Base-by-base conservation (phyloP, 2,113 vertebrate genomes). In the Hypanus sabinus region DNA sequence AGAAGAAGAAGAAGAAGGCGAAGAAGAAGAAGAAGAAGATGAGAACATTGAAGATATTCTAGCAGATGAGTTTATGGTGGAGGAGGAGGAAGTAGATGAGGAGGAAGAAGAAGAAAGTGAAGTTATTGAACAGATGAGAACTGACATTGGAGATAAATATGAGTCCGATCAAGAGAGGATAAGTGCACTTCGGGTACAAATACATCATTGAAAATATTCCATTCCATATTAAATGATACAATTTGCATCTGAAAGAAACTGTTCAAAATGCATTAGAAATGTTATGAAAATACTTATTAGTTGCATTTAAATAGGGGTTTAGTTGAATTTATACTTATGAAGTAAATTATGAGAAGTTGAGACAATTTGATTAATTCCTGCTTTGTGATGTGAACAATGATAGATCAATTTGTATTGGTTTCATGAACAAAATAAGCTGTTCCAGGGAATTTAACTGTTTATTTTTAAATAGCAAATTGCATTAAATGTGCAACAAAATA, bases 91-190 rank as follows among this genome's bases (percentile, higher is more conserved):
- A 65, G 96, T 96, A 36, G 96, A 94, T 0, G 96, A 97, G 33
- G 97, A 97, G 3, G 97, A 98, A 94, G 98, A 98, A 94, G 96
- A 96, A 55, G 97, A 97, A 94, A 94, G 0, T 0, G 96, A 96
- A 0, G 97, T 97, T 11, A 60, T 87, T 62, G 97, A 98, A 7
- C 97, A 96, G 55, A 96, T 99, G 88, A 96, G 96, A 96, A 95
- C 30, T 93, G 98, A 98, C 96, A 97, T 99, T 94, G 94, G 94
- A 94, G 96, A 98, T 20, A 97, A 96, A 65, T 99, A 97, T 95
- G 96, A 97, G 94, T 92, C 94, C 22, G 98, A 99, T 94, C 92
- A 95, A 90, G 96, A 71, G 33, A 95, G 60, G 76, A 94, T 99
- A 81, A 94, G 95, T 94, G 27, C 1, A 70, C 94, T 98, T 85